Conservation (phyloP, 1,140 invertebrate genomes). For the Homarus americanus region DNA sequence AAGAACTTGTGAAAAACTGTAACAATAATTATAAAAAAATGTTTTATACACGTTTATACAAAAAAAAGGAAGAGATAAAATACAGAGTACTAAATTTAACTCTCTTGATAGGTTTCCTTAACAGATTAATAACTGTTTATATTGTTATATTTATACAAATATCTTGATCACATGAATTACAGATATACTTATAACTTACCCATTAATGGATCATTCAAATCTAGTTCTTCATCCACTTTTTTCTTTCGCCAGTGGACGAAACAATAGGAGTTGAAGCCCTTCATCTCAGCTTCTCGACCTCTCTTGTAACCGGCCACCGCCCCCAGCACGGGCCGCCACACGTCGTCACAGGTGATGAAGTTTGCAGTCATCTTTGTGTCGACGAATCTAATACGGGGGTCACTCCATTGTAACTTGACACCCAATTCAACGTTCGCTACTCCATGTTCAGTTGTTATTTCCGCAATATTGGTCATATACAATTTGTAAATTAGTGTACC, state of each 20-base stretch:
- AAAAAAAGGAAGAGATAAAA: no score
- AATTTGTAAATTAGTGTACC: background rate
- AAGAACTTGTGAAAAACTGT: no score
- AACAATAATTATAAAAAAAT: no score
- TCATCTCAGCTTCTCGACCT: background rate
- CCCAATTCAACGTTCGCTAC: background rate
- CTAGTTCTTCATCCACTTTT: background rate
- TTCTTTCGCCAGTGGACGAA: conserved; percentile 8
- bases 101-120: no score
- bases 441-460: conserved; percentile 30
- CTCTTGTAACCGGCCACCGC: background rate
- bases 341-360: conserved; percentile 5
- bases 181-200: conserved; percentile 6
- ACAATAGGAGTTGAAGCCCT: background rate
- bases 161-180: background rate
- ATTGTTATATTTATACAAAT: background rate
- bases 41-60: no score
- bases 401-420: background rate
- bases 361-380: background rate
- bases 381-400: conserved; percentile 7
- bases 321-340: background rate
- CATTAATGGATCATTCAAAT: conserved; percentile 39
- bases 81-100: no score
- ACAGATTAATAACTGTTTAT: no score
- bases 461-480: background rate